Evolutionary conservation across 2,113 vertebrate species (phyloP).

Genomic region (Dipodomys ordii): DNA sequence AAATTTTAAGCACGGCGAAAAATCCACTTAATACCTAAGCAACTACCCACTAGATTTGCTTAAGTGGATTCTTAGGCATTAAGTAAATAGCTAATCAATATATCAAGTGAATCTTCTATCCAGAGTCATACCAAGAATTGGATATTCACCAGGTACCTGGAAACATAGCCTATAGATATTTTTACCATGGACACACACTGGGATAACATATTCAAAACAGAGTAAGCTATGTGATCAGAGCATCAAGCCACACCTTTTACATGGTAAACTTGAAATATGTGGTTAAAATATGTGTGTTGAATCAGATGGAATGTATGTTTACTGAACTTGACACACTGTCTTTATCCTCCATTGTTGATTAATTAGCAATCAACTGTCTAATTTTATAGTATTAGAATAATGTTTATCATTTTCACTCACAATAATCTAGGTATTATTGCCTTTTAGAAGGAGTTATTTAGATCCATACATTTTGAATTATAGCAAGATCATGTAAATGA

Average conservation of each 20-base stretch:
- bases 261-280: slow-evolving; percentile 4
- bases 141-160: not conserved
- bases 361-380: not conserved
- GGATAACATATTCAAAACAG: not conserved
- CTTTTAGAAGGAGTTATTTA: slow-evolving; percentile 32
- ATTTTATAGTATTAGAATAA: not conserved
- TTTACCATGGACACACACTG: not conserved
- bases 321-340: not conserved
- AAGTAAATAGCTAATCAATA: too few species aligned
- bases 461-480: slow-evolving; percentile 17
- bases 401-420: slow-evolving; percentile 6
- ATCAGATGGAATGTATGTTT: not conserved
- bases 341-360: not conserved
- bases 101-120: too few species aligned
- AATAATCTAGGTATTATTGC: not conserved
- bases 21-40: not conserved
- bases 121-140: too few species aligned
- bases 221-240: not conserved
- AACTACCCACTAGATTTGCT: not conserved
- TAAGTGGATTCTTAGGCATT: not conserved
- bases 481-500: slow-evolving; percentile 36
- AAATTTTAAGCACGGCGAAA: not conserved
- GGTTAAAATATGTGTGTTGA: not conserved
- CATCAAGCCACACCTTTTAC: not conserved
- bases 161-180: not conserved